Conservation (phyloP, 2,797 vertebrate genomes). For the Cryptoprocta ferox region DNA sequence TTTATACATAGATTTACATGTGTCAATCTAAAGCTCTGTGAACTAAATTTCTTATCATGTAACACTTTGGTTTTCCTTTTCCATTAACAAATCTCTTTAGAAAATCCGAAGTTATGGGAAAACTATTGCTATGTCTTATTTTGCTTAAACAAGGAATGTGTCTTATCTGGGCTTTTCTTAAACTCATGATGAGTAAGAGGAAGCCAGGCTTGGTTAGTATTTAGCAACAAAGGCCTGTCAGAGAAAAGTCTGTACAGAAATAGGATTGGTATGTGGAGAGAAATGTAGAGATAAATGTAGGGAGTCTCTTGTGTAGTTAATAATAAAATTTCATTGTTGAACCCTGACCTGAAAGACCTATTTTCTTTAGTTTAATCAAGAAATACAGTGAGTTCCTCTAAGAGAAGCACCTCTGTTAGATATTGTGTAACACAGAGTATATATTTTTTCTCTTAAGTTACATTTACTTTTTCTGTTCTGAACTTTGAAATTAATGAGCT, state of each 20-base stretch:
- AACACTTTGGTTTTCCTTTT: conserved; percentile 49
- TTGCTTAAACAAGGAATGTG: not conserved
- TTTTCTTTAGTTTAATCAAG: conserved; percentile 26
- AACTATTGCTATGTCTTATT: not conserved
- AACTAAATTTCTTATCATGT: not conserved
- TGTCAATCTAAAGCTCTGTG: not conserved
- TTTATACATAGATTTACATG: conserved; percentile 8
- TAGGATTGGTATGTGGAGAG: not conserved
- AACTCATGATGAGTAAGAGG: conserved; percentile 10
- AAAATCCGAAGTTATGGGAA: conserved; percentile 43
- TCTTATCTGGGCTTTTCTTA: conserved; percentile 17
- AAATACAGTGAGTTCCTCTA: conserved; percentile 27
- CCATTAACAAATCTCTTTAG: conserved; percentile 41
- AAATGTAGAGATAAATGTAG: not conserved
- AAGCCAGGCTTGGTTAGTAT: not conserved
- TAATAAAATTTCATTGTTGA: not conserved
- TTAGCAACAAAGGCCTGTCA: not conserved
- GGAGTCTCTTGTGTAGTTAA: not conserved
- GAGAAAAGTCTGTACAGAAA: conserved; percentile 27
- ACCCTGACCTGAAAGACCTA: not conserved
- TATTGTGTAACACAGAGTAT: not conserved
- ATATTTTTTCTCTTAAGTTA: not conserved
- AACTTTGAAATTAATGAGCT: conserved; percentile 46
- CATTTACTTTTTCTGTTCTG: not conserved
- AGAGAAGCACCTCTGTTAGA: not conserved